Base-by-base conservation (phyloP, 2,113 vertebrate species). In the Felis chaus region DNA sequence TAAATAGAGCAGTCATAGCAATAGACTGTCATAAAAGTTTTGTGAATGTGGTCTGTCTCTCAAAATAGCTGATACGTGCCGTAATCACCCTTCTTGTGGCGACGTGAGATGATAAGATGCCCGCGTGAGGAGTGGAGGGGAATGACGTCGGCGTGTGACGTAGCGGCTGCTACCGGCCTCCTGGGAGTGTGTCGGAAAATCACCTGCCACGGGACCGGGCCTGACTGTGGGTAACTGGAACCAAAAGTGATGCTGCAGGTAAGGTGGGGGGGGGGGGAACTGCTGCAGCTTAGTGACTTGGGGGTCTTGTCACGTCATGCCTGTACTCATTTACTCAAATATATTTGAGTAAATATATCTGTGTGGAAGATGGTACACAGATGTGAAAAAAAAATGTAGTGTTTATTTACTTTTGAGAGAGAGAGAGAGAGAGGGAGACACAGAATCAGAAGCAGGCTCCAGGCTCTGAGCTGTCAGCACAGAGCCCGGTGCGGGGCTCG, bases 101-200 rank as follows among this genome's bases (percentile, higher is more conserved):
- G 76, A 79, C 2, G 3, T 21, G 76, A 79, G 76, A 5, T 11
- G 31, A 53, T 6, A 53, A 79, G 53, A 79, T 6, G 9, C 48
- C 18, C 3, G 15, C 0, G 45, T 11, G 45, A 78, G 2, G 18
- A 53, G 31, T 33, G 29, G 3, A n/a, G 76, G 48, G 18, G 18
- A 8, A 21, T 1, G 76, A 19, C 5, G 14, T 31, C 21, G 29
- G 10, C 9, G 5, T 5, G 10, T 33, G 29, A n/a, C 1, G 3
- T 18, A 53, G 48, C 0, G 31, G 45, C 45, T 11, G 10, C 14
- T 53, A 21, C 1, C 33, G 29, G 21, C 16, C 48, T 48, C 31
- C 74, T 33, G 45, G 33, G 4, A 1, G 16, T 11, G 4, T 0
- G 0, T 79, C 16, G 76, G 45, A 79, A 50, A 31, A 25, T 12